These are phyloP conservation scores for Bellardia pandia DNA, from an alignment of 2,888 invertebrate species.

Conservation along the genomic window DNA sequence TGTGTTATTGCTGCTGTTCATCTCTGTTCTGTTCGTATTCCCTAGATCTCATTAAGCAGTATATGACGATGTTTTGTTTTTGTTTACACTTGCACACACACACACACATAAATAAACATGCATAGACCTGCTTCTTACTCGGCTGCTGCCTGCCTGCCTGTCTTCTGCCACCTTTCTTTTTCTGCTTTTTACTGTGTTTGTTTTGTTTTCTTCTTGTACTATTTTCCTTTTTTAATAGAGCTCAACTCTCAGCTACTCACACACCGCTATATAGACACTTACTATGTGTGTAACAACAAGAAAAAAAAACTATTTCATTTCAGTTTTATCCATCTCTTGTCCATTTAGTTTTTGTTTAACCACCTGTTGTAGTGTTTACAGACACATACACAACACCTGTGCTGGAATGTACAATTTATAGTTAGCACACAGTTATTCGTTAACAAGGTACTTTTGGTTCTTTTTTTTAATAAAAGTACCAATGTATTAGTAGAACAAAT, in stretches of 20 bases:
- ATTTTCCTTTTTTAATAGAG: constrained; percentile 35
- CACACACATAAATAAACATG: constrained; percentile 25
- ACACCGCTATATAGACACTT: background rate
- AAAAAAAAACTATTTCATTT: constrained; percentile 39
- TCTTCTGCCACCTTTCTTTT: constrained; percentile 25
- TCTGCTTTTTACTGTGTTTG: constrained; percentile 12
- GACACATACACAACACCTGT: constrained; percentile 19
- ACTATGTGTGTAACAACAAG: constrained; percentile 7
- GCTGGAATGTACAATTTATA: constrained; percentile 9
- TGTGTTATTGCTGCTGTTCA: constrained; percentile 37
- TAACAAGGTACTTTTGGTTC: background rate
- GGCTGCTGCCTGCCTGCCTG: constrained; percentile 51
- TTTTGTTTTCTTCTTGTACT: constrained; percentile 41
- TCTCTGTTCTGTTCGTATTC: constrained; percentile 36
- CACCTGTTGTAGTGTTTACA: constrained; percentile 58
- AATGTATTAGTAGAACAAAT: background rate
- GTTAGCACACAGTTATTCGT: background rate
- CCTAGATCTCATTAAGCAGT: constrained; percentile 37
- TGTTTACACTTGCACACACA: constrained; percentile 22
- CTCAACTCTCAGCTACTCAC: constrained; percentile 44
- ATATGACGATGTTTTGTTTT: constrained; percentile 36
- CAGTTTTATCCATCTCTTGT: constrained; percentile 20
- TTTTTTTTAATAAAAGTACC: background rate
- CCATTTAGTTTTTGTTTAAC: constrained; percentile 36
- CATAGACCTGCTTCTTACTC: constrained; percentile 53